Evolutionary conservation across 2,797 vertebrate species (phyloP).

Genomic region (Saguinus oedipus): DNA sequence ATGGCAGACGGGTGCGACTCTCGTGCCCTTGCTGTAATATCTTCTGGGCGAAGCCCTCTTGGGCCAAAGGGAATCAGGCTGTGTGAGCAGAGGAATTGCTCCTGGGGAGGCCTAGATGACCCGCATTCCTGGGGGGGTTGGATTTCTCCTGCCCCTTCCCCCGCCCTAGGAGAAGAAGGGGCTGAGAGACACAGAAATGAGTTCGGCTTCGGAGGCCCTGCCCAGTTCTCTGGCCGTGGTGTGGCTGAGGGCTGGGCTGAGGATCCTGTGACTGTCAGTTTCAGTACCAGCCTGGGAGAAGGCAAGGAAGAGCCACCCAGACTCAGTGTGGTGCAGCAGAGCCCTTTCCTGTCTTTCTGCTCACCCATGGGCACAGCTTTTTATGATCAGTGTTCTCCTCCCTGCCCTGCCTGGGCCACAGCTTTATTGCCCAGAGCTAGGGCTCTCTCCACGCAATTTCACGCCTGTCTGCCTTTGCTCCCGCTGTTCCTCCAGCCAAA

Average conservation of each 20-base stretch:
- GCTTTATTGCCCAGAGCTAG: conserved; percentile 71
- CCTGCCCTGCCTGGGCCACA: conserved; percentile 41
- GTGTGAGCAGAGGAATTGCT: not conserved
- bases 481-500: conserved; percentile 68
- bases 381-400: conserved; percentile 46
- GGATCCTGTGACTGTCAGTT: not conserved
- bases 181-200: not conserved
- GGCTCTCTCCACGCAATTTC: conserved; percentile 78
- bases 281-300: not conserved
- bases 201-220: not conserved
- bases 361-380: conserved; percentile 55
- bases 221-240: not conserved
- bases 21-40: not conserved
- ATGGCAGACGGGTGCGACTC: conserved; percentile 43
- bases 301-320: not conserved
- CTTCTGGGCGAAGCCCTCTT: not conserved
- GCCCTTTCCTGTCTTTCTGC: conserved; percentile 14
- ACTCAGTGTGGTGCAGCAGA: not conserved
- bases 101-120: not conserved
- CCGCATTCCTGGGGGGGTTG: not conserved
- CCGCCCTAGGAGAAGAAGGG: not conserved
- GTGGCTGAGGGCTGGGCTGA: not conserved
- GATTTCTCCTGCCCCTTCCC: not conserved
- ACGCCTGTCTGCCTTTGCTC: conserved; percentile 77
- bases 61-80: not conserved